phyloP scores from a whole-genome alignment of 53 echinoderm and acorn worm genomes.

The Hippasteria phrygiana region DNA sequence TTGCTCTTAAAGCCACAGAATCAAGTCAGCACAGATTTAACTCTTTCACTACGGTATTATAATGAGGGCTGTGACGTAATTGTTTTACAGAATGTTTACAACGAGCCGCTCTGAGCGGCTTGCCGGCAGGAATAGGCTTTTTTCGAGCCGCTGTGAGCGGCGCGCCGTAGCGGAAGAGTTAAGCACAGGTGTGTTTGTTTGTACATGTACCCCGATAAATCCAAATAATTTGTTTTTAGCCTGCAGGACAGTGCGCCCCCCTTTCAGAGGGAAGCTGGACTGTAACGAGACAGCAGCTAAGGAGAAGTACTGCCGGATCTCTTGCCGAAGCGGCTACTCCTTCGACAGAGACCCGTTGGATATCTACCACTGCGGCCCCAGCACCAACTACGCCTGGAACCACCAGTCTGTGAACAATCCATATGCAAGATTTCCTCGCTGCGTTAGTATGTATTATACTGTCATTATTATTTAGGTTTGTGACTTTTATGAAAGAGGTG shows the following conservation, averaged over 20 bases:
- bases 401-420: background rate
- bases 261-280: background rate
- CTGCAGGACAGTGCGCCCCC: background rate
- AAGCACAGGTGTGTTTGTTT: no score
- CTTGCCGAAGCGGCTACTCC: background rate
- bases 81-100: no score
- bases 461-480: background rate
- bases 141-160: no score
- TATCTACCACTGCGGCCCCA: constrained; percentile 20
- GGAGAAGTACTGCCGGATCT: background rate
- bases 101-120: no score
- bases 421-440: background rate
- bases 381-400: constrained; percentile 30
- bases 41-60: no score
- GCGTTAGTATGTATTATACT: background rate
- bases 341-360: background rate
- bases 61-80: no score
- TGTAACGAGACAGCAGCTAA: background rate
- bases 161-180: no score
- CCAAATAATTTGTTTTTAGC: background rate
- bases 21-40: no score
- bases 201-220: background rate
- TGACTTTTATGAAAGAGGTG: background rate
- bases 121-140: no score
- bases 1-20: no score